Percentiles rank a stretch among this genome's conserved stretches.
Evolutionary conservation across 2,113 vertebrate species (phyloP).

Genomic region (Ameiurus melas): DNA sequence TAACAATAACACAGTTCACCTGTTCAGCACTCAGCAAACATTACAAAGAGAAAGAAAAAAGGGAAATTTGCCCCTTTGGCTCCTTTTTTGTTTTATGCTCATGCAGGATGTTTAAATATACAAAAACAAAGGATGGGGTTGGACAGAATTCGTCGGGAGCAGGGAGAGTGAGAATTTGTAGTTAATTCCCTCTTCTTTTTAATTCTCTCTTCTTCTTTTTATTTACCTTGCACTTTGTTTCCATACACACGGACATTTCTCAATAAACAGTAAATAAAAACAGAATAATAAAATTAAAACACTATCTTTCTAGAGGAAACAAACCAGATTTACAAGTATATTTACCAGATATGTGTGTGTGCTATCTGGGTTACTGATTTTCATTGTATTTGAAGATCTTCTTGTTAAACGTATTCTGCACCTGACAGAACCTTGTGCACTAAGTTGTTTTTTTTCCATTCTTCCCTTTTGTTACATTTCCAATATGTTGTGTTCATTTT

Average conservation of each 20-base stretch:
- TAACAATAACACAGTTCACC: constrained; percentile 16
- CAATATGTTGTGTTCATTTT: background rate
- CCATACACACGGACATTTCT: background rate
- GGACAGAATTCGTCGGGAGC: background rate
- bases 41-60: background rate
- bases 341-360: background rate
- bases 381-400: background rate
- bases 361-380: background rate
- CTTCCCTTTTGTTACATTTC: background rate
- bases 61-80: background rate
- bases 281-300: background rate
- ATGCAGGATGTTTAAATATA: background rate
- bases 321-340: background rate
- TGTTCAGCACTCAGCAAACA: background rate
- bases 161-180: background rate
- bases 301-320: background rate
- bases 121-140: background rate
- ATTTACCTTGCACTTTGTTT: background rate
- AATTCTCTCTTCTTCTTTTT: background rate
- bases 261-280: background rate
- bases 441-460: background rate
- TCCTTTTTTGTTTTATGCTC: background rate
- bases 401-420: background rate
- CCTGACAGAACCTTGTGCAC: background rate
- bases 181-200: background rate